Base-by-base conservation (phyloP, 2,888 invertebrate species). In the Camponotus fellah region DNA sequence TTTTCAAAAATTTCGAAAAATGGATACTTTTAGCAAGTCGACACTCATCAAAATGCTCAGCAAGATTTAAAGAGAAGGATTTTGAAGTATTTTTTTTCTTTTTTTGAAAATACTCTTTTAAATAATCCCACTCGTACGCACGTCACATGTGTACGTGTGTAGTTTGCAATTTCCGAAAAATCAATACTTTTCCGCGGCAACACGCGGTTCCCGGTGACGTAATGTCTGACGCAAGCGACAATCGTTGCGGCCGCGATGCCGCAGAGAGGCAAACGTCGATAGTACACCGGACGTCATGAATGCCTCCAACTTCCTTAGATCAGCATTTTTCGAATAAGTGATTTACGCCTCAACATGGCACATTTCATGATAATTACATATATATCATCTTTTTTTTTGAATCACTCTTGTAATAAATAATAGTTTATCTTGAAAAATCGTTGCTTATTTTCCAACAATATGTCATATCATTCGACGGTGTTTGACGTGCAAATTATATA, bases 201-300 rank as follows among this genome's bases (percentile, higher is more conserved):
- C 68, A 68, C 68, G 32, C 77, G 77, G 40, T 53, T 66, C 37
- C 66, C 76, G 32, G 32, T 93, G 93, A 93, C 93, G 93, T 92
- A 91, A 92, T 90, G 91, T 89, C 56, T 93, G 93, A 93, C 93
- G 93, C 88, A 93, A 92, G 91, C 91, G 90, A 91, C 92, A 92
- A 93, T 93, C 92, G 93, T 92, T 87, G 91, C 89, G 91, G 91
- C 91, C 92, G 92, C 91, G 93, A 92, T 89, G 84, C 89, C 85
- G 88, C 82, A 88, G 88, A 81, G 82, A 76, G 72, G 77, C 40
- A 80, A 89, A 90, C 79, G 88, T 90, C 90, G 88, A 88, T 86
- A 89, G 84, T 77, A 58, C 68, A 43, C n/a, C 77, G 77, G 14
- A 68, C 77, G 77, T 77, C 77, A 77, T 49, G 43, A 77, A 58